These are phyloP conservation scores for Leucopternis melanops DNA, from an alignment of 2,113 vertebrate genomes.

Conservation along the genomic window DNA sequence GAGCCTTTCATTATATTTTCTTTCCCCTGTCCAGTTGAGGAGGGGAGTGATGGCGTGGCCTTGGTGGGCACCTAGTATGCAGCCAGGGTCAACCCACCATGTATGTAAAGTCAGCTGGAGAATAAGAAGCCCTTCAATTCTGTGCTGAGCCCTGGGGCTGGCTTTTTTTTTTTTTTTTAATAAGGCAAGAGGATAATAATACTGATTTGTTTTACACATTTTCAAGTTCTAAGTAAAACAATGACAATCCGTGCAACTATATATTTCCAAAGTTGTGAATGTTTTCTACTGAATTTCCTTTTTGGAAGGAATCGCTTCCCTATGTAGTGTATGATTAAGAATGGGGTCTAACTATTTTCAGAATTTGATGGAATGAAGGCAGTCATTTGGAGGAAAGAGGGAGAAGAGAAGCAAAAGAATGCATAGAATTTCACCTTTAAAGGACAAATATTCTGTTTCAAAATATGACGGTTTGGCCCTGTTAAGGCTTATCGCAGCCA, in stretches of 20 bases:
- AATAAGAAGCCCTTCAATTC: background rate
- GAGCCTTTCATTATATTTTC: no score
- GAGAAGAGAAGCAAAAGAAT: background rate
- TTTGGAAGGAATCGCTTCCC: background rate
- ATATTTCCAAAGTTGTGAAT: background rate
- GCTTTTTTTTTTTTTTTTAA: background rate
- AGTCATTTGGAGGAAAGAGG: background rate
- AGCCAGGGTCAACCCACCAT: no score
- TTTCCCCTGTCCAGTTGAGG: no score
- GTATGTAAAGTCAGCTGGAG: background rate
- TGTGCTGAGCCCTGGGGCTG: background rate
- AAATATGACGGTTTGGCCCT: rapidly evolving
- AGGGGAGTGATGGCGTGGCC: no score
- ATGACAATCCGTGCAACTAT: background rate
- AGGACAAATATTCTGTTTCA: background rate
- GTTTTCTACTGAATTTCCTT: background rate
- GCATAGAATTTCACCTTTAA: background rate
- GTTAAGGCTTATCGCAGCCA: background rate
- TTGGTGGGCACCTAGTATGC: no score
- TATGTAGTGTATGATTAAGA: background rate
- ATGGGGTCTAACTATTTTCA: background rate
- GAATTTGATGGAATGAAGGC: background rate
- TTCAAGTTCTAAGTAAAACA: background rate
- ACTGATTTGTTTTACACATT: background rate
- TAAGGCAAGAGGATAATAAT: background rate